Evolutionary conservation across 2,113 vertebrate species (phyloP), one percentile per base, ranked within the genome.

Genomic region (Psettodes erumei): DNA sequence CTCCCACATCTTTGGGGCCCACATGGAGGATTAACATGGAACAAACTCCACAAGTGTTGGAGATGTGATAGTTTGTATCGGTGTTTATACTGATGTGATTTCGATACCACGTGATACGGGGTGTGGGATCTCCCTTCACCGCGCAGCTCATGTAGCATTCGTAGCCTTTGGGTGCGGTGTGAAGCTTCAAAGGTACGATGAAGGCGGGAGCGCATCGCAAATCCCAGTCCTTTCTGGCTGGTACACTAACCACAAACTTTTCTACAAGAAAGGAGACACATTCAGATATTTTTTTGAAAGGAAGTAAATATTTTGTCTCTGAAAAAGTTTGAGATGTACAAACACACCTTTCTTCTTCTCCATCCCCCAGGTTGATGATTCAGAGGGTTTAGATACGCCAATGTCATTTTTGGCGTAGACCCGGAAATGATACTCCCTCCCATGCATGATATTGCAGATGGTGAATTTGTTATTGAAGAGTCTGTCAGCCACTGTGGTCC

Each of bases 141-240:
- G 97, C 96, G 0, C 96, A 98, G 88, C 93, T 98, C 96, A 98
- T 97, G 28, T 58, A 90, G 38, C 96, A 97, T 62, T 96, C 94
- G 0, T 93, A 96, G 56, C 96, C 96, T 0, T 63, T 85, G 0
- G 93, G 94, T 65, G 96, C 95, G 18, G 93, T 91, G 18, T 95
- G 96, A 0, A 91, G 75, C 79, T 95, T 96, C 37, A 97, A 69
- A 0, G 91, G 93, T 15, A 95, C 95, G 0, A 95, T 90, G 86
- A 97, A 94, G 3, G 90, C 47, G 0, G 96, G 96, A 53, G 93
- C 90, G 71, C 91, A 94, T 28, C 51, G 88, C 65, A 92, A 82
- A 61, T 95, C 88, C 0, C 92, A 90, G 19, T 88, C 88, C 71
- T 77, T 93, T 76, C 82, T 88, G 4, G 59, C 60, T 0, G 90